Evolutionary conservation across 2,888 invertebrate genomes (phyloP), one percentile per base, ranked within the genome.

Genomic region (Chelonus formosanus): DNA sequence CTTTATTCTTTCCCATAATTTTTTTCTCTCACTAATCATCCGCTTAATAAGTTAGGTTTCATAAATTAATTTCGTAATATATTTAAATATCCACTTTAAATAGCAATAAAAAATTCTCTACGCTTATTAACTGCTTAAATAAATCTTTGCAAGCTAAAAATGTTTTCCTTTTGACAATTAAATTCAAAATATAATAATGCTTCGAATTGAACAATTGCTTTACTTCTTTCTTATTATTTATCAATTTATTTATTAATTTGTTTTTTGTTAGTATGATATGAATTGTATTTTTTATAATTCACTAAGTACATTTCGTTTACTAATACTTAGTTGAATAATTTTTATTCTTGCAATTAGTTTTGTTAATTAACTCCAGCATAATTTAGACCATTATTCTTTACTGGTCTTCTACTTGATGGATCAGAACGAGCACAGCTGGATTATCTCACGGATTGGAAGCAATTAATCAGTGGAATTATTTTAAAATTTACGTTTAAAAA

Each of bases 1-100:
- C 67, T 58, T 64, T 45, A 53, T 58, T 40, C 10, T 34, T 8
- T 55, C 55, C 56, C 47, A 20, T 47, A 52, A 52, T 52, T 48
- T 43, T 50, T 67, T 57, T 65, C 67, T 68, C 64, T 70, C n/a
- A 70, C 68, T 70, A 72, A 72, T 59, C 35, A 72, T 65, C 45
- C 47, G 69, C 63, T 58, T 64, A 20, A 20, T 20, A 20, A 20
- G 20, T 20, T 2, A 20, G 20, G 20, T 20, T 20, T 20, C 20
- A 20, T 20, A 20, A 20, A 20, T 20, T 20, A 20, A 20, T 20
- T 20, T 20, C 20, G 20, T 57, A 36, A 44, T 47, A 45, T 5
- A 45, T 35, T 45, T 5, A 40, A 31, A 4, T 55, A 32, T 56
- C 6, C 55, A 63, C 4, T 20, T 20, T 20, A 2, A 20, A 20